Percentiles rank a stretch among this genome's conserved stretches.
Evolutionary conservation across 1,140 invertebrate species (phyloP).

Genomic region (Drosophila murphyi): DNA sequence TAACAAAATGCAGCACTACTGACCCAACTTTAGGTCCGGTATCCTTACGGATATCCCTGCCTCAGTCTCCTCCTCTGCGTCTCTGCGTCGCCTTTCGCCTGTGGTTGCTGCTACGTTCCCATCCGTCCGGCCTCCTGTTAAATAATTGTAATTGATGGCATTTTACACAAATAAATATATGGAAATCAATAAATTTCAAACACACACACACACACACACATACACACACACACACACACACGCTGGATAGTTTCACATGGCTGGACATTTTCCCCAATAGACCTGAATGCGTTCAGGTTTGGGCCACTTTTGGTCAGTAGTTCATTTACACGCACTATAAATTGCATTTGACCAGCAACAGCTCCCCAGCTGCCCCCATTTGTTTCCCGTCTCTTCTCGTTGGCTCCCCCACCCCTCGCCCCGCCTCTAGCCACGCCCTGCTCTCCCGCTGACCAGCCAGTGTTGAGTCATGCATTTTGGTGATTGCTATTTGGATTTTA

Average conservation of each 20-base stretch:
- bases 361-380: neutral
- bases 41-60: constrained; percentile 13
- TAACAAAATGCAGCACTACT: constrained; percentile 39
- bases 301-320: constrained; percentile 55
- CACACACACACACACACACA: constrained; percentile 15
- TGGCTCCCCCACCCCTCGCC: too few relatives aligned
- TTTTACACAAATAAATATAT: constrained; percentile 82
- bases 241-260: constrained; percentile 1
- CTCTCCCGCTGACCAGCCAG: neutral
- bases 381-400: neutral
- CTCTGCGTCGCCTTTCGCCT: neutral
- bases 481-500: constrained; percentile 68
- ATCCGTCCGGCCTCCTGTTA: constrained; percentile 60
- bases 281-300: constrained; percentile 32
- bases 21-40: constrained; percentile 56
- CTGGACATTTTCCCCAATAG: constrained; percentile 47
- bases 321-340: constrained; percentile 62
- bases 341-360: constrained; percentile 22
- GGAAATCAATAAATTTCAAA: constrained; percentile 79
- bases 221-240: constrained; percentile 13
- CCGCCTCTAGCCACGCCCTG: neutral
- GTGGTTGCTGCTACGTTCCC: neutral
- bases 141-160: constrained; percentile 83
- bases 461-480: constrained; percentile 24
- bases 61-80: neutral